These are phyloP conservation scores for Calcarius lapponicus DNA, from an alignment of 2,797 vertebrate genomes.

Conservation along the genomic window DNA sequence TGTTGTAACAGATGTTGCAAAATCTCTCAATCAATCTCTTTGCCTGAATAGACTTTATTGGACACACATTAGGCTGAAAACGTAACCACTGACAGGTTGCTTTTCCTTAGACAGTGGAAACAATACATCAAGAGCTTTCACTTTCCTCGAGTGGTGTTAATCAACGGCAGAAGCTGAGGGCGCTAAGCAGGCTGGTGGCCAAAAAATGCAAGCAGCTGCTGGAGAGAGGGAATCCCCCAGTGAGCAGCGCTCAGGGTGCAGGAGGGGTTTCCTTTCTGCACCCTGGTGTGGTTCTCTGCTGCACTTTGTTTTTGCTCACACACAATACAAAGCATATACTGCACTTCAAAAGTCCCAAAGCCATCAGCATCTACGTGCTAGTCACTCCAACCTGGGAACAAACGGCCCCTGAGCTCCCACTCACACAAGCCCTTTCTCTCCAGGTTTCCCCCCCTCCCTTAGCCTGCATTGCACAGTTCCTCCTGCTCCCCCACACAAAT, in stretches of 20 bases:
- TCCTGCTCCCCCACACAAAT: background rate
- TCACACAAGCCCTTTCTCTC: background rate
- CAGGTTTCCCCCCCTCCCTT: background rate
- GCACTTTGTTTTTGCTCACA: constrained; percentile 4
- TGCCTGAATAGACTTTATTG: background rate
- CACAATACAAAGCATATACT: background rate
- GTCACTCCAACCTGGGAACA: background rate
- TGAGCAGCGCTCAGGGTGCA: background rate
- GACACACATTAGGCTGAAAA: background rate
- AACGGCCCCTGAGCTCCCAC: background rate
- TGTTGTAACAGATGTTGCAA: background rate
- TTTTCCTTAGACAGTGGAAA: constrained; percentile 32
- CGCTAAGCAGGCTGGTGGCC: constrained; percentile 20
- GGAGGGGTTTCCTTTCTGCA: constrained; percentile 4
- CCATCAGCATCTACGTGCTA: constrained; percentile 30
- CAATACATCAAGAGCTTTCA: constrained; percentile 43
- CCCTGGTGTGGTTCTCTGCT: background rate
- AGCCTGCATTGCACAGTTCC: background rate
- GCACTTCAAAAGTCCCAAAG: constrained; percentile 19
- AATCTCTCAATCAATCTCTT: background rate
- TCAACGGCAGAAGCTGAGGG: constrained; percentile 51
- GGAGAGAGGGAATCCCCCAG: constrained; percentile 58
- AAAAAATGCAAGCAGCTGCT: constrained; percentile 68
- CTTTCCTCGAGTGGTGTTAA: constrained; percentile 48
- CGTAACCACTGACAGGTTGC: background rate